Evolutionary conservation across 1,140 invertebrate genomes (phyloP).

Genomic region (Microvelia longipes): DNA sequence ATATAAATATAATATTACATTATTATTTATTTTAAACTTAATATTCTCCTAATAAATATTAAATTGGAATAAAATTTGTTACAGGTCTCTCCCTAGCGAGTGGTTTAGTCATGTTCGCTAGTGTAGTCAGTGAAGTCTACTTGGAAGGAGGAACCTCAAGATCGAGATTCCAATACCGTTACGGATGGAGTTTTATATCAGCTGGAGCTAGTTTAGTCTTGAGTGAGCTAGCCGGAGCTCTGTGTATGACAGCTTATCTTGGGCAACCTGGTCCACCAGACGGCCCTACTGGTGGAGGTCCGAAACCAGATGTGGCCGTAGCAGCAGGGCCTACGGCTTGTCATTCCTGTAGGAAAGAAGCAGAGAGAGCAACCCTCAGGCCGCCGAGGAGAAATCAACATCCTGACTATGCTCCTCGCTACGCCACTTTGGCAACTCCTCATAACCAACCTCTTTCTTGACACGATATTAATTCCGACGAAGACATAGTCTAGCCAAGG

Average conservation of each 20-base stretch:
- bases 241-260: constrained; percentile 45
- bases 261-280: constrained; percentile 39
- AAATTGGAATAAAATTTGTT: too few species aligned
- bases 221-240: constrained; percentile 45
- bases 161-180: constrained; percentile 39
- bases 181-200: constrained; percentile 55
- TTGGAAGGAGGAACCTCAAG: constrained; percentile 29
- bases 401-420: constrained; percentile 8
- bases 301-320: constrained; percentile 6
- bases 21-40: too few species aligned
- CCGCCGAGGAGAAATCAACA: constrained; percentile 3
- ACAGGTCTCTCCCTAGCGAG: constrained; percentile 44
- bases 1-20: too few species aligned
- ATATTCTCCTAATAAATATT: too few species aligned
- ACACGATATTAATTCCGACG: constrained; percentile 17
- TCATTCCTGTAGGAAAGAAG: constrained; percentile 12
- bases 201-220: constrained; percentile 47
- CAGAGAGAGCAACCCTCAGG: constrained; percentile 4
- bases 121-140: constrained; percentile 43
- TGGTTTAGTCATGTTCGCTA: constrained; percentile 44
- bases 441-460: constrained; percentile 11
- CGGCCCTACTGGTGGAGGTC: constrained; percentile 31
- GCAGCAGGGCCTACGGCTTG: constrained; percentile 7
- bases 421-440: constrained; percentile 1
- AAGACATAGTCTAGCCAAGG: constrained; percentile 16